phyloP scores from a whole-genome alignment of 2,888 invertebrate species.

The Stenurella melanura region DNA sequence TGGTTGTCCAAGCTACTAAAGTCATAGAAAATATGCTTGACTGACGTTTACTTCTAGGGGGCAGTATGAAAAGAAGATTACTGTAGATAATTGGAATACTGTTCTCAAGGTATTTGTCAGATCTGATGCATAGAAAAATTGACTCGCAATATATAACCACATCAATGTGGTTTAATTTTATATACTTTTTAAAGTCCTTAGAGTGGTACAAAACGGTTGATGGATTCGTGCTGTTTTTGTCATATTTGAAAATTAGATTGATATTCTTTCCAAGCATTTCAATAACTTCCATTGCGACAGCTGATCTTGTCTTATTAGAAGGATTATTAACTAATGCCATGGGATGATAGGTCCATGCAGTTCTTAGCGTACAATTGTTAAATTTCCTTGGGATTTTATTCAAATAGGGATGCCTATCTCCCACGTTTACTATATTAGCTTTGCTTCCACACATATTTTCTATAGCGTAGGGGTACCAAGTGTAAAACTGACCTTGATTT shows the following conservation, averaged over 20 bases:
- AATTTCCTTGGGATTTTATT: background rate
- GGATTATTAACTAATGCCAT: conserved; percentile 2
- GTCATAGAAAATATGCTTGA: background rate
- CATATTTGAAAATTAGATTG: no score
- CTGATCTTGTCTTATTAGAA: background rate
- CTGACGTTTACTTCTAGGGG: background rate
- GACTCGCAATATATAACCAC: no score
- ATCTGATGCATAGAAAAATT: no score
- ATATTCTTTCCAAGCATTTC: background rate
- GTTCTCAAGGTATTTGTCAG: no score
- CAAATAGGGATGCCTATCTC: background rate
- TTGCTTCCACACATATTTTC: conserved; percentile 1
- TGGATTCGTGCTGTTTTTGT: no score
- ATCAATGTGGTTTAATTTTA: background rate
- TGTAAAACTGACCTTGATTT: background rate
- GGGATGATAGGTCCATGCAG: background rate
- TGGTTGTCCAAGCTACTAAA: background rate
- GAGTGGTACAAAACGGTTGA: background rate
- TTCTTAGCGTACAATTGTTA: background rate
- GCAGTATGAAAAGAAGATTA: background rate
- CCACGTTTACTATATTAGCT: background rate
- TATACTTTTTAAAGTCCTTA: background rate
- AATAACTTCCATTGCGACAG: background rate
- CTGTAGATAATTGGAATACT: background rate
- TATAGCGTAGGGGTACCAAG: background rate